phyloP scores from a whole-genome alignment of 2,888 invertebrate genomes.

The Electrophaes corylata region DNA sequence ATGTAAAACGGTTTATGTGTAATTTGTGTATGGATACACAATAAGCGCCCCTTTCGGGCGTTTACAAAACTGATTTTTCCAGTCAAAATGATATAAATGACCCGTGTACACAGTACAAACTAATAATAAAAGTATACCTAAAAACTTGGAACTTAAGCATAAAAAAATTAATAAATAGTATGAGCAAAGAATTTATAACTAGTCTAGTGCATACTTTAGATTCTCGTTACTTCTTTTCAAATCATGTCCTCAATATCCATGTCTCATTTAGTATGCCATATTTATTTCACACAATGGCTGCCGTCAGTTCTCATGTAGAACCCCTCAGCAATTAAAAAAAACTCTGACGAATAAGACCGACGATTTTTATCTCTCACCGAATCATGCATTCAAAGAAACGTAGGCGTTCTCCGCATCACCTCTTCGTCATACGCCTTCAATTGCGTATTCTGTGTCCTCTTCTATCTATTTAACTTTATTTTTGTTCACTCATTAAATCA shows the following conservation, averaged over 20 bases:
- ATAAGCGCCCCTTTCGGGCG: too few species aligned
- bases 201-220: slow-evolving; percentile 2
- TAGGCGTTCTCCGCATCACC: slow-evolving; percentile 73
- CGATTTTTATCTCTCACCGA: slow-evolving; percentile 83
- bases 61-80: too few species aligned
- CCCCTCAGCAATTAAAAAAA: slow-evolving; percentile 83
- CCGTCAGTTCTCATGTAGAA: slow-evolving; percentile 77
- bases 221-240: slow-evolving; percentile 17
- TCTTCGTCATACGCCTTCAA: slow-evolving; percentile 61
- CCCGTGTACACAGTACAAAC: too few species aligned
- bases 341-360: slow-evolving; percentile 81
- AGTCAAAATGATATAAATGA: too few species aligned
- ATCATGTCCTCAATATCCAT: slow-evolving; percentile 62
- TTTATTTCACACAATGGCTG: slow-evolving; percentile 78
- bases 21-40: too few species aligned
- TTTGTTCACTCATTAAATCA: slow-evolving; percentile 73
- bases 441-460: slow-evolving; percentile 53
- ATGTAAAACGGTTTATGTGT: too few species aligned
- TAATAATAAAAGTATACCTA: too few species aligned
- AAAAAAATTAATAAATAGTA: too few species aligned
- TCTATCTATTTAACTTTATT: slow-evolving; percentile 60
- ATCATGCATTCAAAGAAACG: slow-evolving; percentile 77
- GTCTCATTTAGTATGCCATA: slow-evolving; percentile 64
- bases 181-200: too few species aligned
- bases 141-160: too few species aligned